Conservation (phyloP, 2,888 invertebrate species). For the Scaptomyza caliginosa region DNA sequence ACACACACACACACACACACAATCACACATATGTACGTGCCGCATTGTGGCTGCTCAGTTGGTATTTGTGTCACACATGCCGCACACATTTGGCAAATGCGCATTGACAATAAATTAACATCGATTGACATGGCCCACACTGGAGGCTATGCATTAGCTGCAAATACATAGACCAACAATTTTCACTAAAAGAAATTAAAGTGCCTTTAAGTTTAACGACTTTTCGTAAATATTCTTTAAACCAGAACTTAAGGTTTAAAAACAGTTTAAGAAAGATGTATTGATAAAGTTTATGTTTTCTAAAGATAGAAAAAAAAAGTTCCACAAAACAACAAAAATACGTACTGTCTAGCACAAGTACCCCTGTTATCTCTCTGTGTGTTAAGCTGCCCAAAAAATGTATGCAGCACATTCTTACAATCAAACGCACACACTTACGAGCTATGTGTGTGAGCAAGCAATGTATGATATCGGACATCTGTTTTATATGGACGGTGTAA, state of each 20-base stretch:
- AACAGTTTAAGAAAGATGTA: not conserved
- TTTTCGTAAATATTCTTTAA: too few species aligned
- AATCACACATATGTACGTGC: not conserved
- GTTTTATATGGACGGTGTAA: slow-evolving; percentile 54
- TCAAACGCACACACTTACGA: not conserved
- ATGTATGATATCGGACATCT: slow-evolving; percentile 54
- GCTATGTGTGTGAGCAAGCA: slow-evolving; percentile 6
- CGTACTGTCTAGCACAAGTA: not conserved
- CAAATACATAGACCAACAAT: slow-evolving; percentile 1
- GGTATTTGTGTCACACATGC: slow-evolving; percentile 64
- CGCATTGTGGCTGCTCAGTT: slow-evolving; percentile 22
- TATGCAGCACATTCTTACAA: slow-evolving; percentile 7
- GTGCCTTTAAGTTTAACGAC: too few species aligned
- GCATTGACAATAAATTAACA: slow-evolving; percentile 79
- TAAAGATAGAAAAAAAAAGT: not conserved
- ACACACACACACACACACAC: slow-evolving; percentile 10
- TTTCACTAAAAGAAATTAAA: slow-evolving; percentile 35
- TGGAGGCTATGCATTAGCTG: slow-evolving; percentile 40
- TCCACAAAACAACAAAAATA: too few species aligned
- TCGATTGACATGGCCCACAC: slow-evolving; percentile 64
- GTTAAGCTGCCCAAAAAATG: slow-evolving; percentile 11
- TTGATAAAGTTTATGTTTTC: not conserved
- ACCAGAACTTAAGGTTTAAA: too few species aligned
- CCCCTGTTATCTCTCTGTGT: slow-evolving; percentile 22
- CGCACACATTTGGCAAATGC: slow-evolving; percentile 48